These are phyloP conservation scores for Xestobium rufovillosum DNA, from an alignment of 2,888 invertebrate genomes.

Conservation along the genomic window DNA sequence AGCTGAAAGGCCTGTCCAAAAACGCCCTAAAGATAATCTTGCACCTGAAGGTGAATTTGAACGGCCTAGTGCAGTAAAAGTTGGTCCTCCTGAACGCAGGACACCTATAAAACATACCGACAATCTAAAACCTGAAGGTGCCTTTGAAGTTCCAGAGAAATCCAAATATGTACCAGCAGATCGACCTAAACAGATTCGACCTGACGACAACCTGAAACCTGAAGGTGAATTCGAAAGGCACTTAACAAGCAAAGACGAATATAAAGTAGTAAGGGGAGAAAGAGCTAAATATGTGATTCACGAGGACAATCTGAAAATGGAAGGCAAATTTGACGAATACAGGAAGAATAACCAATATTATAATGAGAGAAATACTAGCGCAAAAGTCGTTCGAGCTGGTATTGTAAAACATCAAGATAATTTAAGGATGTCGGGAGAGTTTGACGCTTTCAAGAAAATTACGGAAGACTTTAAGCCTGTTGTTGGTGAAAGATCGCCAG, in stretches of 20 bases:
- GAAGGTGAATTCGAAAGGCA: conserved; percentile 52
- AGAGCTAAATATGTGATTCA: conserved; percentile 53
- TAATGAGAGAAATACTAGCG: conserved; percentile 50
- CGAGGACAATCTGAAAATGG: conserved; percentile 62
- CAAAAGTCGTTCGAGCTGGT: conserved; percentile 38
- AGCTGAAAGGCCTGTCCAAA: conserved; percentile 41
- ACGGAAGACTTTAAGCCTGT: conserved; percentile 43
- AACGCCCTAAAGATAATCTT: conserved; percentile 50
- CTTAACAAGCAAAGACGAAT: conserved; percentile 47
- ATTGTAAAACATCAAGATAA: conserved; percentile 42
- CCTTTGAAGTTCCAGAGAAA: conserved; percentile 45
- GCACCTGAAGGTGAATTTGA: conserved; percentile 51
- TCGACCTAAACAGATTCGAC: conserved; percentile 42
- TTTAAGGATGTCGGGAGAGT: conserved; percentile 47
- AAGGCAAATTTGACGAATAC: conserved; percentile 51
- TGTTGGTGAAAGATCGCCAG: conserved; percentile 44
- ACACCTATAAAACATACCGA: conserved; percentile 43
- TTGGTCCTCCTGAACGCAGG: conserved; percentile 46
- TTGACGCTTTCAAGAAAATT: conserved; percentile 40
- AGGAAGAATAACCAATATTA: conserved; percentile 52
- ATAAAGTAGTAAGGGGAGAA: conserved; percentile 51
- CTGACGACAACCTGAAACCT: conserved; percentile 49
- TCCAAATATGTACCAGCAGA: conserved; percentile 41
- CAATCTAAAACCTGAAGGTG: conserved; percentile 55
- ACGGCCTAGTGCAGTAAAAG: conserved; percentile 38